Conservation (phyloP, 2,888 invertebrate species). For the Acleris sparsana region DNA sequence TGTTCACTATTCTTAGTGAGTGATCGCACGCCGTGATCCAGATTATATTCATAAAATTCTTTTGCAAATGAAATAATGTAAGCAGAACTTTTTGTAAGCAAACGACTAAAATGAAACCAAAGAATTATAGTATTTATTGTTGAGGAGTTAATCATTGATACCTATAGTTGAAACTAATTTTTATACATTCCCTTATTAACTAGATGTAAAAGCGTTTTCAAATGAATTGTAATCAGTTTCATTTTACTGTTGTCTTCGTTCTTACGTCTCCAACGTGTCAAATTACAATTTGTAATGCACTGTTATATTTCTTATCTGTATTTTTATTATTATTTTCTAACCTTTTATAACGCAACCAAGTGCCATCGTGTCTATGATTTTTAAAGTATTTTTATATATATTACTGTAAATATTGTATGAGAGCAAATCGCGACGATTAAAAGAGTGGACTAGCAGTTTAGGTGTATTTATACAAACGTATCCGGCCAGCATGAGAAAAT, state of each 20-base stretch:
- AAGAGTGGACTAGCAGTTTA: conserved; percentile 63
- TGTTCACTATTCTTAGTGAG: conserved; percentile 11
- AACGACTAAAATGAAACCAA: conserved; percentile 78
- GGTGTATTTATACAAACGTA: conserved; percentile 53
- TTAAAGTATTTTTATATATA: conserved; percentile 76
- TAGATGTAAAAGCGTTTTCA: conserved; percentile 43
- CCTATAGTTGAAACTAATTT: conserved; percentile 71
- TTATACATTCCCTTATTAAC: conserved; percentile 70
- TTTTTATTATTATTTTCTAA: conserved; percentile 55
- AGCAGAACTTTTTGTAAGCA: conserved; percentile 63
- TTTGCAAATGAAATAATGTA: conserved; percentile 49
- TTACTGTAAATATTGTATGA: conserved; percentile 70
- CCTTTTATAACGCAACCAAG: conserved; percentile 76
- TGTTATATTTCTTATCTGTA: conserved; percentile 48
- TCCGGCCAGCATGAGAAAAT: conserved; percentile 67
- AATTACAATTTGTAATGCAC: conserved; percentile 42
- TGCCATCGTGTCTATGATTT: conserved; percentile 78
- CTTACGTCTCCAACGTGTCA: conserved; percentile 57
- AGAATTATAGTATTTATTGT: conserved; percentile 82
- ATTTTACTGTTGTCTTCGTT: conserved; percentile 41
- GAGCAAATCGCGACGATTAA: conserved; percentile 56
- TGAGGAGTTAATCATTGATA: conserved; percentile 69
- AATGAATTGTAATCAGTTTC: conserved; percentile 39
- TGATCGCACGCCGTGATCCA: conserved; percentile 9
- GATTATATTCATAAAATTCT: conserved; percentile 45